Evolutionary conservation across 2,888 invertebrate species (phyloP).

Genomic region (Microctonus aethiopoides): DNA sequence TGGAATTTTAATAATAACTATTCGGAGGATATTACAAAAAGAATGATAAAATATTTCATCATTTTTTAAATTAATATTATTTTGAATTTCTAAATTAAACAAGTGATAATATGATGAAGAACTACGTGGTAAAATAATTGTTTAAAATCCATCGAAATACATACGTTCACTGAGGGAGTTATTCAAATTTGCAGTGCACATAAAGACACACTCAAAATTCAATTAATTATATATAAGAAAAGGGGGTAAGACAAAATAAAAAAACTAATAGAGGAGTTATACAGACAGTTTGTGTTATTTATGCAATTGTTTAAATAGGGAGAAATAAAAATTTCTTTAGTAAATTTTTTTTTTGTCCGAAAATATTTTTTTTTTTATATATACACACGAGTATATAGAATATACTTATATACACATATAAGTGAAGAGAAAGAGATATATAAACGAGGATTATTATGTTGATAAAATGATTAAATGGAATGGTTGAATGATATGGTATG

Average conservation of each 20-base stretch:
- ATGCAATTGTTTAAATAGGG: neutral
- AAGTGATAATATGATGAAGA: neutral
- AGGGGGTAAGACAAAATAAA: neutral
- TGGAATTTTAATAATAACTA: neutral
- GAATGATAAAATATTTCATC: neutral
- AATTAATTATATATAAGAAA: neutral
- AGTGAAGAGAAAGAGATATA: constrained; percentile 38
- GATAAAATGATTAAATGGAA: constrained; percentile 49
- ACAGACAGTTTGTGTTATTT: neutral
- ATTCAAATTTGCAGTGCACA: constrained; percentile 16
- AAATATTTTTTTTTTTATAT: constrained; percentile 39
- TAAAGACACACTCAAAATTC: constrained; percentile 4
- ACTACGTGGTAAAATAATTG: neutral
- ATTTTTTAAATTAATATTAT: neutral
- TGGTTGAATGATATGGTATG: constrained; percentile 62
- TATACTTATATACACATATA: too few relatives aligned
- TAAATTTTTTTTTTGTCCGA: constrained; percentile 13
- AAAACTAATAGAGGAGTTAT: constrained; percentile 5
- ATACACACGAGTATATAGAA: neutral
- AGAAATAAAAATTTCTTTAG: neutral
- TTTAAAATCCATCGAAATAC: constrained; percentile 10
- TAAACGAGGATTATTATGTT: constrained; percentile 20
- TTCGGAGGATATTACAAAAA: too few relatives aligned
- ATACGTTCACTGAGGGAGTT: neutral
- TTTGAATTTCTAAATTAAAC: too few relatives aligned